These are phyloP conservation scores for Heliconius eleuchia DNA, from an alignment of 1,140 invertebrate species.

Conservation along the genomic window DNA sequence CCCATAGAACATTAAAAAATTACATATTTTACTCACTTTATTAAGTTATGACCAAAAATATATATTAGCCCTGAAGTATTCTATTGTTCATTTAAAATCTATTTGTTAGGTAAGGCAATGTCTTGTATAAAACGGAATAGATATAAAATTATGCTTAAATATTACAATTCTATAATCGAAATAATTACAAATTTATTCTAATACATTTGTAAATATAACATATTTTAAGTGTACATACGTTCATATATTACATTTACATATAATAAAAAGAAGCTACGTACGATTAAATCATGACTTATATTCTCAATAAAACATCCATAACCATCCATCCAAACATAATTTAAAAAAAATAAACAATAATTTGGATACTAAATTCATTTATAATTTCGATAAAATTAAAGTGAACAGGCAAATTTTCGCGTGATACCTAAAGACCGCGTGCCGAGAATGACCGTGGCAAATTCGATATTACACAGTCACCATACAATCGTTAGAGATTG, in stretches of 20 bases:
- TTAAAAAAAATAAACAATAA: not conserved
- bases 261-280: not conserved
- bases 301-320: not conserved
- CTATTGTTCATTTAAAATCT: not conserved
- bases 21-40: no score
- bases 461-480: constrained; percentile 73
- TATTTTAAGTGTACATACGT: not conserved
- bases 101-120: not conserved
- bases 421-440: constrained; percentile 49
- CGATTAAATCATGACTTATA: not conserved
- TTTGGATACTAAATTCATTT: not conserved
- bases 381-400: not conserved
- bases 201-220: not conserved
- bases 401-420: constrained; percentile 21
- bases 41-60: no score
- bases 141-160: not conserved
- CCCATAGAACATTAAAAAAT: not conserved
- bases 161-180: not conserved
- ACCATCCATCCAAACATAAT: not conserved
- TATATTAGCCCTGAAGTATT: no score
- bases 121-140: not conserved
- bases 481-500: constrained; percentile 72
- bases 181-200: not conserved
- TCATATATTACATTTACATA: not conserved
- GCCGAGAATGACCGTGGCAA: constrained; percentile 62